A percentile compares a stretch with the other conserved stretches of the same genome.
Conservation (phyloP, 2,888 invertebrate genomes). For the Sphinx pinastri region DNA sequence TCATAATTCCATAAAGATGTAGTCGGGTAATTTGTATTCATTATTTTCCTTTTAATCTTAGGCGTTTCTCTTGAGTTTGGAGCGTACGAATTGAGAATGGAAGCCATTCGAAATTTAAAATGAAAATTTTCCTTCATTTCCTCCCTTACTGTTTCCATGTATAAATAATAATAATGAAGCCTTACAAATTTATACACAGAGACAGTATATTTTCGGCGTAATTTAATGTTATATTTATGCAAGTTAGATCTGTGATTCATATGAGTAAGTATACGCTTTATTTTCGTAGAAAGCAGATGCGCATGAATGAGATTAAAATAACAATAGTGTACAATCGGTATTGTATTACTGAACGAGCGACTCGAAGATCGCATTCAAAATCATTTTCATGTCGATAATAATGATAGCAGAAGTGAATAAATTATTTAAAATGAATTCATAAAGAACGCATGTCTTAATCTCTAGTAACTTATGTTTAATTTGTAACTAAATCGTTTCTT, state of each 20-base stretch:
- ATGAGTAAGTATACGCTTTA: neutral
- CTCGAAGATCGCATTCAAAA: slow-evolving; percentile 8
- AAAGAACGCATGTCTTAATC: neutral
- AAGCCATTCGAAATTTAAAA: too few species aligned
- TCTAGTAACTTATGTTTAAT: too few species aligned
- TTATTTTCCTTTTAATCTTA: neutral
- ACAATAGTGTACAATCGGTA: slow-evolving; percentile 23
- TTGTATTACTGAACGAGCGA: slow-evolving; percentile 2
- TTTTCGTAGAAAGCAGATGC: slow-evolving; percentile 11
- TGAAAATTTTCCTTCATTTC: too few species aligned
- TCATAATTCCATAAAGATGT: slow-evolving; percentile 20
- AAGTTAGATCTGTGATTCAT: neutral
- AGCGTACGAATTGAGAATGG: too few species aligned
- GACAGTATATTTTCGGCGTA: too few species aligned
- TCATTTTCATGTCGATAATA: slow-evolving; percentile 10
- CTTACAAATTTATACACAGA: neutral
- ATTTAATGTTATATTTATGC: neutral
- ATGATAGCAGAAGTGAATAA: neutral
- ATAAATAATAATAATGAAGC: neutral
- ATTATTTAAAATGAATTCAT: neutral
- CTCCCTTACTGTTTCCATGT: too few species aligned
- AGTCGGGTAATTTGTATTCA: slow-evolving; percentile 15
- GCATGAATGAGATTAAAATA: slow-evolving; percentile 24
- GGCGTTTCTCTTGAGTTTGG: neutral
- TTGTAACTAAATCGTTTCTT: too few species aligned